Evolutionary conservation across 2,888 invertebrate genomes (phyloP).

Genomic region (Drosophila conformis): DNA sequence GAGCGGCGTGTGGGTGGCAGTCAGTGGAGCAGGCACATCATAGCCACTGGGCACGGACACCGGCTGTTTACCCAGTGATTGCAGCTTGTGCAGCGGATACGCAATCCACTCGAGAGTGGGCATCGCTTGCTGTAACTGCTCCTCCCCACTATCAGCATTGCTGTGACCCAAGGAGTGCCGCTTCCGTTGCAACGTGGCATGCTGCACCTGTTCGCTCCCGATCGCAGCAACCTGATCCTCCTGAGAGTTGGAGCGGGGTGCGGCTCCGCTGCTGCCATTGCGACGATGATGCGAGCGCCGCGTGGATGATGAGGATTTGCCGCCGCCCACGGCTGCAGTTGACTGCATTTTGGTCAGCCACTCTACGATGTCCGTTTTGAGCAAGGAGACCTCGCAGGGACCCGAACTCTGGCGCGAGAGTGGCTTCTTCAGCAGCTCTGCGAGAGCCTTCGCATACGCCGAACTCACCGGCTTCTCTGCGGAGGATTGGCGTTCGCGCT

Average conservation of each 20-base stretch:
- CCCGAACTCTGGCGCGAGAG: conserved; percentile 84
- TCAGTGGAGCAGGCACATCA: conserved; percentile 54
- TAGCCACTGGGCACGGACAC: conserved; percentile 64
- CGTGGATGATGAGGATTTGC: conserved; percentile 35
- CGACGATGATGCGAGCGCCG: conserved; percentile 82
- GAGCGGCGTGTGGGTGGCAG: conserved; percentile 53
- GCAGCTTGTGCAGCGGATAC: conserved; percentile 83
- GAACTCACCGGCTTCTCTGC: conserved; percentile 73
- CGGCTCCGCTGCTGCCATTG: conserved; percentile 84
- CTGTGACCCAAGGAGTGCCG: conserved; percentile 84
- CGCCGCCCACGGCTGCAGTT: conserved; percentile 28
- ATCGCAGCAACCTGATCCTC: conserved; percentile 76
- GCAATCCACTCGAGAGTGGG: conserved; percentile 83
- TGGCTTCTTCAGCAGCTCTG: conserved; percentile 84
- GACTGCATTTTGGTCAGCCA: conserved; percentile 84
- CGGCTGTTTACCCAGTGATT: conserved; percentile 81
- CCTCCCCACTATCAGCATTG: conserved; percentile 78
- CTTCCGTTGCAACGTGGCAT: conserved; percentile 80
- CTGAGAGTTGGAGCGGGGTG: conserved; percentile 83
- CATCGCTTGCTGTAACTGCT: conserved; percentile 57
- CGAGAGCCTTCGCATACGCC: conserved; percentile 83
- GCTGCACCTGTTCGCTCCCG: conserved; percentile 33
- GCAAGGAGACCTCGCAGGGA: conserved; percentile 83
- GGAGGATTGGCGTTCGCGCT: conserved; percentile 79
- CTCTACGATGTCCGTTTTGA: conserved; percentile 85